A percentile compares a stretch with the other conserved stretches of the same genome.
Conservation (phyloP, 2,113 vertebrate genomes). For the Chaenocephalus aceratus region DNA sequence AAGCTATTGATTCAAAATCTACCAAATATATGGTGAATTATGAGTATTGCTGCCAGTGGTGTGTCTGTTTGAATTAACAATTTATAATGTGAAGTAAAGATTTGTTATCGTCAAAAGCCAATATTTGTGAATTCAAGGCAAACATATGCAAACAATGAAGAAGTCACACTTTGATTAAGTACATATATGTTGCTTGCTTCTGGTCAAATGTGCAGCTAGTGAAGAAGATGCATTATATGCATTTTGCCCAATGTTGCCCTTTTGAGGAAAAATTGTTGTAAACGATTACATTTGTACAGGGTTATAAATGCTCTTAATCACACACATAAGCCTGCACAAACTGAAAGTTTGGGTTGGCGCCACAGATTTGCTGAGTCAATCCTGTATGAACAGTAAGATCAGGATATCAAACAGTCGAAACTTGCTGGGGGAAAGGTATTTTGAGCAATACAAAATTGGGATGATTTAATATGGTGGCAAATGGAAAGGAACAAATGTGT, state of each 20-base stretch:
- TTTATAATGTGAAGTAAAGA: neutral
- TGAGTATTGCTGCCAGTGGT: neutral
- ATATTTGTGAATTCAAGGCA: neutral
- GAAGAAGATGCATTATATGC: slow-evolving; percentile 2
- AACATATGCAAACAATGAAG: neutral
- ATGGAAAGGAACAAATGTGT: slow-evolving; percentile 72
- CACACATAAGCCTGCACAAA: slow-evolving; percentile 17
- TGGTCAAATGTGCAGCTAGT: neutral
- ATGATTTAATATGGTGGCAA: slow-evolving; percentile 51
- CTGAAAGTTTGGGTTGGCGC: slow-evolving; percentile 48
- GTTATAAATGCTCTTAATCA: slow-evolving; percentile 20
- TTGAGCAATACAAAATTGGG: slow-evolving; percentile 57
- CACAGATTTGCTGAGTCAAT: slow-evolving; percentile 65
- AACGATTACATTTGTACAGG: neutral
- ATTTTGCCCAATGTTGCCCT: neutral
- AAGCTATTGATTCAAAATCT: neutral
- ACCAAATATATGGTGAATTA: neutral
- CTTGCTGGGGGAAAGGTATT: slow-evolving; percentile 19
- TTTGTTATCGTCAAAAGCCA: neutral
- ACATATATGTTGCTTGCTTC: neutral
- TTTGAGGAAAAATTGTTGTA: neutral
- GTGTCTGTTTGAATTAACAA: neutral
- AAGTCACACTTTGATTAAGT: neutral
- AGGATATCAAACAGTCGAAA: slow-evolving; percentile 38
- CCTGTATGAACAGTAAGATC: slow-evolving; percentile 38